Evolutionary conservation across 2,113 vertebrate genomes (phyloP), one percentile per base, ranked within the genome.

Genomic region (Ictidomys tridecemlineatus): DNA sequence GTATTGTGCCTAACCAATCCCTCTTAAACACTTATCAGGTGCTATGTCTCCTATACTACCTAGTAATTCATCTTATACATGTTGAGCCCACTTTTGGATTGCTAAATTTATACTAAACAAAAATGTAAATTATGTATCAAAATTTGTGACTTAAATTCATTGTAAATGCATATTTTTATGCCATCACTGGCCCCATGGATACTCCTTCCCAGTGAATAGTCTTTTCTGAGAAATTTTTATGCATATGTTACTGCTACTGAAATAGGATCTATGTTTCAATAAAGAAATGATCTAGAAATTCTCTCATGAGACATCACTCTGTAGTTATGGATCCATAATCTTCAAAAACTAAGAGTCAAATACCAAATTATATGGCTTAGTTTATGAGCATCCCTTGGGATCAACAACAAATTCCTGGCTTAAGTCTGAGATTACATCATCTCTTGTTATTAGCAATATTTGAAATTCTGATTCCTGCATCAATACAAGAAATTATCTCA

Each of bases 401-500:
- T 65, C 34, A 90, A 65, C 24, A 70, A 61, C 7, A 89, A 10
- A 70, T 37, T 70, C 37, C 10, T 88, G 32, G 61, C 37, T 88
- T 80, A 77, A 48, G 53, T 67, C 69, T 73, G 1, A 87, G 69
- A 90, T 69, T 85, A 69, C 2, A 85, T 32, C 2, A 56, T 56
- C 37, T 67, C 17, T 11, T 94, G 5, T 39, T 69, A 48, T 13
- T 48, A 88, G 1, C 76, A n/a, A 65, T 10, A 89, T 61, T 70
- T 82, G 32, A 92, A 77, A 58, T 90, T 72, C 16, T 17, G 1
- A 95, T 87, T 96, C 92, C 22, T 88, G 17, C 12, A 69, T 78
- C 39, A 70, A 22, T 48, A 95, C 94, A 93, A 89, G n/a, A 53
- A 84, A 56, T 56, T 63, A 77, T 78, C 84, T 92, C 28, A 85